A percentile compares a stretch with the other conserved stretches of the same genome.
These are phyloP conservation scores for Sebastolobus alascanus DNA, from an alignment of 2,797 vertebrate species.

Conservation along the genomic window DNA sequence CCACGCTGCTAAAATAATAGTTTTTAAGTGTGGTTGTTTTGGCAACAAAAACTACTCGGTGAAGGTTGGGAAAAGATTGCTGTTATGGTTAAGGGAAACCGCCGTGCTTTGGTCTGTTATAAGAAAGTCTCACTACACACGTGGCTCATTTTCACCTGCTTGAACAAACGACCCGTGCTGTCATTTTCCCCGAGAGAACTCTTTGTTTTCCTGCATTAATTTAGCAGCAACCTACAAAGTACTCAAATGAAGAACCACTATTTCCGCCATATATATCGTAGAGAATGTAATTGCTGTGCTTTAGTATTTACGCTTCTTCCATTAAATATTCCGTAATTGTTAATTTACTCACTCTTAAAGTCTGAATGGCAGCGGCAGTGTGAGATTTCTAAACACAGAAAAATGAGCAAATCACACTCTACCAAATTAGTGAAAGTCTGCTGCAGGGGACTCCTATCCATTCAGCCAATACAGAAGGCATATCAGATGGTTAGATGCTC, in stretches of 20 bases:
- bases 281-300: background rate
- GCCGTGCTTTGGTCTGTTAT: background rate
- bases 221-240: constrained; percentile 14
- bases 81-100: constrained; percentile 7
- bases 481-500: constrained; percentile 69
- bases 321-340: constrained; percentile 49
- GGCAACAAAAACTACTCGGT: background rate
- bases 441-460: constrained; percentile 63
- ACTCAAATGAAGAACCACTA: constrained; percentile 4
- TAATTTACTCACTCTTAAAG: constrained; percentile 56
- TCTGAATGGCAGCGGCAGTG: constrained; percentile 24
- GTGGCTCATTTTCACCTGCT: constrained; percentile 26
- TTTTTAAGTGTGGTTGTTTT: background rate
- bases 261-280: background rate
- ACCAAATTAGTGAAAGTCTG: constrained; percentile 64
- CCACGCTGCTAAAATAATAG: background rate
- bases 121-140: constrained; percentile 13
- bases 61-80: background rate
- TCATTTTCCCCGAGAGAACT: constrained; percentile 19
- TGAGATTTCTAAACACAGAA: constrained; percentile 58
- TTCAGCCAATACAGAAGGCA: constrained; percentile 62
- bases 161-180: constrained; percentile 2
- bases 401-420: constrained; percentile 70
- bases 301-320: background rate
- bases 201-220: constrained; percentile 24